Percentiles rank a stretch among this genome's conserved stretches.
Conservation (phyloP, 2,113 vertebrate species). For the Rhinoderma darwinii region DNA sequence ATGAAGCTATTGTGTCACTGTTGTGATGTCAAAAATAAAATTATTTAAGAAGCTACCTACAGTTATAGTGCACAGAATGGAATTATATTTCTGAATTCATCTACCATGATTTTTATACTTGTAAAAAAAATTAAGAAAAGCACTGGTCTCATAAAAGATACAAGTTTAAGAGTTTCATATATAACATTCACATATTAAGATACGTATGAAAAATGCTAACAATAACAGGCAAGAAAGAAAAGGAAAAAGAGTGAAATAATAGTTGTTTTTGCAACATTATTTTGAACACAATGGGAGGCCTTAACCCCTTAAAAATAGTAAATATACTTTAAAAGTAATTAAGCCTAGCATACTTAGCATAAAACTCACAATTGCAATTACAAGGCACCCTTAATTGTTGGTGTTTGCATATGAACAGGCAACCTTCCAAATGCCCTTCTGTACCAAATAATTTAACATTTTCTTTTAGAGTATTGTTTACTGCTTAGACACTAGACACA, state of each 20-base stretch:
- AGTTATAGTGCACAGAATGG: background rate
- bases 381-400: background rate
- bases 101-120: background rate
- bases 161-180: too few relatives aligned
- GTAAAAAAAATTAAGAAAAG: background rate
- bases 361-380: background rate
- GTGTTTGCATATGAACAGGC: background rate
- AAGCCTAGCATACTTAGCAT: background rate
- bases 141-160: background rate
- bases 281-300: background rate
- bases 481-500: background rate
- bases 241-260: background rate
- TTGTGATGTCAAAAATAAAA: background rate
- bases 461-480: too few relatives aligned
- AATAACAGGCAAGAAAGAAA: background rate
- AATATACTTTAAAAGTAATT: background rate
- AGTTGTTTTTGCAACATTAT: background rate
- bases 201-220: too few relatives aligned
- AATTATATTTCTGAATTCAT: background rate
- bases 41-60: background rate
- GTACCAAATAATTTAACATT: background rate
- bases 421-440: background rate
- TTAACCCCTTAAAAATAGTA: background rate
- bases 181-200: too few relatives aligned
- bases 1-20: too few relatives aligned